Percentiles rank a stretch among this genome's conserved stretches.
phyloP scores from a whole-genome alignment of 2,888 invertebrate genomes.

The Zaprionus bogoriensis region DNA sequence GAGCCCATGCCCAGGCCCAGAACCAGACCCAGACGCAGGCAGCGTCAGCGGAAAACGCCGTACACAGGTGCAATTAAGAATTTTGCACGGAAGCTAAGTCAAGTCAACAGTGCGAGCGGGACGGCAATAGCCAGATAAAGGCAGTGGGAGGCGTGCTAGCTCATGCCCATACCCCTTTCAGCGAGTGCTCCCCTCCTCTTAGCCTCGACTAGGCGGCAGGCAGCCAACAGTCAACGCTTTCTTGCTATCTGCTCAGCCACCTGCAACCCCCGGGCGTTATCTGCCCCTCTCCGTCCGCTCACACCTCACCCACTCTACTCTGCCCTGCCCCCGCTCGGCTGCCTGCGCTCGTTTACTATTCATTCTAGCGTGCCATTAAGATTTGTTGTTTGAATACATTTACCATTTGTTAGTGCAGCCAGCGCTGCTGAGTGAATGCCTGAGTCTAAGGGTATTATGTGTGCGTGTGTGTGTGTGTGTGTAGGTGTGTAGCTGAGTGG shows the following conservation, averaged over 20 bases:
- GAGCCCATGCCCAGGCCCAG: too few relatives aligned
- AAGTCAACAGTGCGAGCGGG: conserved; percentile 44
- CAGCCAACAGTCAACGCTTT: conserved; percentile 39
- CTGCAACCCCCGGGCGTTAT: neutral
- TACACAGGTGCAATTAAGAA: conserved; percentile 80
- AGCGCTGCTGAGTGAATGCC: conserved; percentile 31
- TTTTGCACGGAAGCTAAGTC: conserved; percentile 78
- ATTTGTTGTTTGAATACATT: conserved; percentile 78
- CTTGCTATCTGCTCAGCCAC: conserved; percentile 31
- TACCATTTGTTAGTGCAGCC: conserved; percentile 73
- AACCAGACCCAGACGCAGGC: too few relatives aligned
- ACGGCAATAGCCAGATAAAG: conserved; percentile 1
- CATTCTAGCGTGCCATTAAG: conserved; percentile 78
- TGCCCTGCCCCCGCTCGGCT: neutral
- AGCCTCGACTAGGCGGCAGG: conserved; percentile 8
- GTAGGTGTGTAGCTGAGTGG: neutral
- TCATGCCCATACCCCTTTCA: neutral
- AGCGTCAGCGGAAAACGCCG: conserved; percentile 72
- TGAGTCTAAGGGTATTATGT: conserved; percentile 5
- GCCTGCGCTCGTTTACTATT: conserved; percentile 70
- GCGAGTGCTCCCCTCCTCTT: neutral
- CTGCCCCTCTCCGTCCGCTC: neutral
- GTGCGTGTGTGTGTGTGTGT: conserved; percentile 23
- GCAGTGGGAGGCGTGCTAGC: neutral
- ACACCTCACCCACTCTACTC: too few relatives aligned